phyloP scores from a whole-genome alignment of 1,140 invertebrate genomes.

The Calosoma granatense region DNA sequence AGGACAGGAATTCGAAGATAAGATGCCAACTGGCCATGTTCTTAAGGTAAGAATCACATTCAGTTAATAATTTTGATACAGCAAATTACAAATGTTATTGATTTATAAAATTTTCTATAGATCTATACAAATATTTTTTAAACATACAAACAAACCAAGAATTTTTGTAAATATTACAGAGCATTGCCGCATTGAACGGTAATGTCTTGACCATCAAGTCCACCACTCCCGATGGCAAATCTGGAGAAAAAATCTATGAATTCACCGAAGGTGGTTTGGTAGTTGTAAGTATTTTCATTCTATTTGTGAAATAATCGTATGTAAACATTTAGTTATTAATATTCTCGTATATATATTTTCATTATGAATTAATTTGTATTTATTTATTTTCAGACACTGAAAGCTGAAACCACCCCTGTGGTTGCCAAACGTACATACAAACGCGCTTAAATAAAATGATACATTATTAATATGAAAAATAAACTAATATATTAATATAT shows the following conservation, averaged over 20 bases:
- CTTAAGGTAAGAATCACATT: background rate
- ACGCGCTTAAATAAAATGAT: slow-evolving; percentile 2
- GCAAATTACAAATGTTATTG: background rate
- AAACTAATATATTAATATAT: background rate
- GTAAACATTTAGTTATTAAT: background rate
- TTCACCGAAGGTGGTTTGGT: slow-evolving; percentile 44
- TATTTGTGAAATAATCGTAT: background rate
- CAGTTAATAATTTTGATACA: background rate
- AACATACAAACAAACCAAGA: slow-evolving; percentile 8
- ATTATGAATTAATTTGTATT: slow-evolving; percentile 10
- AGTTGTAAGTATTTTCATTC: slow-evolving; percentile 41
- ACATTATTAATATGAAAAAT: too few relatives aligned
- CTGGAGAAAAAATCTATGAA: slow-evolving; percentile 42
- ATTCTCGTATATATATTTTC: background rate
- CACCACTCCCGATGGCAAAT: slow-evolving; percentile 37
- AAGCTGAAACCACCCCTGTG: slow-evolving; percentile 20
- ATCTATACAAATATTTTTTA: slow-evolving; percentile 13
- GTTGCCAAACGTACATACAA: slow-evolving; percentile 27
- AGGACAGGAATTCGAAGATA: slow-evolving; percentile 7
- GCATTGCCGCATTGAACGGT: slow-evolving; percentile 39
- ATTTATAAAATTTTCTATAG: too few relatives aligned
- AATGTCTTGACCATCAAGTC: slow-evolving; percentile 43
- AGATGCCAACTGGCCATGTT: slow-evolving; percentile 9
- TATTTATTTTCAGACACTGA: slow-evolving; percentile 23
- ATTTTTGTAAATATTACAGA: slow-evolving; percentile 32